These are phyloP conservation scores for Keiferia lycopersicella DNA, from an alignment of 2,888 invertebrate species.

Conservation along the genomic window DNA sequence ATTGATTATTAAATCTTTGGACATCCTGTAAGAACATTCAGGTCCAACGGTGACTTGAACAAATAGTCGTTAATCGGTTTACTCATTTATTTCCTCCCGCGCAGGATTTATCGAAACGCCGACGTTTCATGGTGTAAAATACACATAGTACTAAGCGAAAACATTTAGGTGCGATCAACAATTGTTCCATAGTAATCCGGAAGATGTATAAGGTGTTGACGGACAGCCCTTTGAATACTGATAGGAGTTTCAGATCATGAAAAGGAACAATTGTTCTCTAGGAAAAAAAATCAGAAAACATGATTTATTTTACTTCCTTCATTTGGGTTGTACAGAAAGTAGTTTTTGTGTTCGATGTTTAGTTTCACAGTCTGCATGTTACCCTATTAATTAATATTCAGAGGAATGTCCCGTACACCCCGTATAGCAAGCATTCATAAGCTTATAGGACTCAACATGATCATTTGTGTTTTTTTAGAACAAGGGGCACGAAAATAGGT, in stretches of 20 bases:
- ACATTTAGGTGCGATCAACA: neutral
- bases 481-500: constrained; percentile 48
- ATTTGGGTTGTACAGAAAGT: too few relatives aligned
- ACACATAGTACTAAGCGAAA: neutral
- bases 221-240: too few relatives aligned
- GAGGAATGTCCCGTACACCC: too few relatives aligned
- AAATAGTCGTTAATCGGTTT: neutral
- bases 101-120: neutral
- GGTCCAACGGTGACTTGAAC: neutral
- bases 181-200: neutral
- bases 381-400: too few relatives aligned
- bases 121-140: neutral
- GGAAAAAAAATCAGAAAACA: too few relatives aligned
- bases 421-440: neutral
- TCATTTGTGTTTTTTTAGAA: constrained; percentile 38
- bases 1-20: neutral
- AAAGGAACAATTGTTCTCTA: too few relatives aligned
- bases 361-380: too few relatives aligned
- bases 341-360: too few relatives aligned
- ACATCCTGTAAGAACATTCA: too few relatives aligned
- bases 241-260: too few relatives aligned
- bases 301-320: too few relatives aligned
- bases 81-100: neutral
- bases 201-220: too few relatives aligned
- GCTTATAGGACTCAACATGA: constrained; percentile 30